Conservation (phyloP, 2,113 vertebrate genomes). For the Dermatemys mawii region DNA sequence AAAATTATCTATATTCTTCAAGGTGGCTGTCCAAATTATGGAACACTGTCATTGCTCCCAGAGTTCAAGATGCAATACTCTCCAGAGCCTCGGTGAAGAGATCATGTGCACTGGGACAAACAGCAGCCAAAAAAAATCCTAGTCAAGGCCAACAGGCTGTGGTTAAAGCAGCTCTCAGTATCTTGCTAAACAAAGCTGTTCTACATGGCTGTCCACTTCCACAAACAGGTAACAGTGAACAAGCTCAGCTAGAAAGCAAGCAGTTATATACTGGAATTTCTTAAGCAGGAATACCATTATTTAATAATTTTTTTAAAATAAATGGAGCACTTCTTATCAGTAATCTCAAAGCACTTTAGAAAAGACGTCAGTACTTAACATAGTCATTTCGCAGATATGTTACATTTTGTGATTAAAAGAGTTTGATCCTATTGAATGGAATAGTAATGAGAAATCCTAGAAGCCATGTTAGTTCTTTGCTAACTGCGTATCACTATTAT, state of each 20-base stretch:
- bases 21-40: constrained; percentile 96
- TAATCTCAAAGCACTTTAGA: neutral
- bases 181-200: constrained; percentile 94
- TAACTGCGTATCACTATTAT: neutral
- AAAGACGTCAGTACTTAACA: neutral
- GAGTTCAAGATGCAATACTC: constrained; percentile 92
- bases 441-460: neutral
- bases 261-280: rapidly evolving
- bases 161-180: constrained; percentile 94
- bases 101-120: constrained; percentile 71
- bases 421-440: neutral
- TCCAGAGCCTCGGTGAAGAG: constrained; percentile 87
- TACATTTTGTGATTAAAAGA: neutral
- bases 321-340: neutral
- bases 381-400: neutral
- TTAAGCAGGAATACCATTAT: neutral
- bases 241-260: neutral
- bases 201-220: constrained; percentile 90
- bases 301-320: neutral
- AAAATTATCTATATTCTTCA: constrained; percentile 3
- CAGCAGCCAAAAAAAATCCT: constrained; percentile 77
- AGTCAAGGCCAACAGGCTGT: constrained; percentile 93
- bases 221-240: constrained; percentile 81
- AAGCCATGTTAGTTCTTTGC: neutral
- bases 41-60: constrained; percentile 92